Conservation (phyloP, 2,888 invertebrate species). For the Caradrina kadenii region DNA sequence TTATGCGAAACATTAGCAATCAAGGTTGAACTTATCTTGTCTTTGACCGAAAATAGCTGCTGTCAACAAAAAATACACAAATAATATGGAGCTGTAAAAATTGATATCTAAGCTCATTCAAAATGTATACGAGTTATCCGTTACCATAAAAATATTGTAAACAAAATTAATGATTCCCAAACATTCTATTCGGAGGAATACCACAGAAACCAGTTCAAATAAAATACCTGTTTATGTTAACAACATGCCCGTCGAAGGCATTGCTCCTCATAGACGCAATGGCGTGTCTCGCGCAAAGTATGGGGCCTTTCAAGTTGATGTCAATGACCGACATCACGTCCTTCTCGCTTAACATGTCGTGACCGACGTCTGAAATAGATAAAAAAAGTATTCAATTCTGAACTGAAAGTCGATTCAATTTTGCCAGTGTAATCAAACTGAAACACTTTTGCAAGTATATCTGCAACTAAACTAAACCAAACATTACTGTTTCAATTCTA, state of each 20-base stretch:
- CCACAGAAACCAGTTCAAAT: background rate
- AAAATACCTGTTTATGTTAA: constrained; percentile 77
- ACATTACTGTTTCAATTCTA: background rate
- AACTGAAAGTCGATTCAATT: background rate
- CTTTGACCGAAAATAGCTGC: background rate
- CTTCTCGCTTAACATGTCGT: constrained; percentile 66
- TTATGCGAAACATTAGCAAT: constrained; percentile 4
- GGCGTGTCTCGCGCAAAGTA: constrained; percentile 84
- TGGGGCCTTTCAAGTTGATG: constrained; percentile 83
- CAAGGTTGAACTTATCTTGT: background rate
- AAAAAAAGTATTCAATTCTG: background rate
- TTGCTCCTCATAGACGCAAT: constrained; percentile 81
- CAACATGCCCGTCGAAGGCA: constrained; percentile 82
- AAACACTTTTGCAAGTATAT: too few species aligned
- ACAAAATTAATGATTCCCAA: background rate
- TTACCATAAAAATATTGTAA: background rate
- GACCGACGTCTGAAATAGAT: constrained; percentile 64
- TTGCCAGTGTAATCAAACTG: background rate
- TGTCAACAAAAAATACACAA: background rate
- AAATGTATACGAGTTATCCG: background rate
- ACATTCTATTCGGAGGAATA: background rate
- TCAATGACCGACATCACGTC: constrained; percentile 72
- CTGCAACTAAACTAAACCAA: background rate
- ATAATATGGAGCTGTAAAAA: too few species aligned
- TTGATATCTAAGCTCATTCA: too few species aligned